Evolutionary conservation across 2,888 invertebrate genomes (phyloP).

Genomic region (Acanthoscelides obtectus): DNA sequence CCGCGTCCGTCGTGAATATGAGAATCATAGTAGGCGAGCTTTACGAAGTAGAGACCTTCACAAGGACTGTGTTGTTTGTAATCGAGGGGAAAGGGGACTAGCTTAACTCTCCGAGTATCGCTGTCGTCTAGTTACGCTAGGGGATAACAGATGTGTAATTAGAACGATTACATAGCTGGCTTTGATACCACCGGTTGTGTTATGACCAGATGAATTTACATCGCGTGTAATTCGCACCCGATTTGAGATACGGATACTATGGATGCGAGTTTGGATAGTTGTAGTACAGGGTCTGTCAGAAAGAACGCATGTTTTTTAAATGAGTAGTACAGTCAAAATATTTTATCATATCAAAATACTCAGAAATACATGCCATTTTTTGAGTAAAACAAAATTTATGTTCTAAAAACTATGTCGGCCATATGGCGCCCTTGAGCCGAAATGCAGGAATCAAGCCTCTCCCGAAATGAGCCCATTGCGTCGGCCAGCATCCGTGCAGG

Average conservation of each 20-base stretch:
- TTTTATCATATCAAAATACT: no score
- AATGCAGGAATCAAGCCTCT: no score
- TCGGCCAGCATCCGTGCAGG: no score
- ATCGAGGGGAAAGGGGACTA: neutral
- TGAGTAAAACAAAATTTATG: no score
- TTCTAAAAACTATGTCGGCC: no score
- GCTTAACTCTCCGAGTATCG: no score
- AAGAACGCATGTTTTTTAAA: no score
- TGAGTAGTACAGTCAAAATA: no score
- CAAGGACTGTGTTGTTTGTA: neutral
- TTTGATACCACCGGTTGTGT: neutral
- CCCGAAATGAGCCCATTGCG: no score
- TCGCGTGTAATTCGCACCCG: neutral
- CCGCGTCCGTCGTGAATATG: neutral
- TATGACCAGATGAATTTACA: neutral
- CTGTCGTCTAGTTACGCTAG: neutral
- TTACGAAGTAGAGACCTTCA: neutral
- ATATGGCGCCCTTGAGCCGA: no score
- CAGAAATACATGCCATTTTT: no score
- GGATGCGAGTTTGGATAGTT: neutral
- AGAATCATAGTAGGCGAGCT: neutral
- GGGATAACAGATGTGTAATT: neutral
- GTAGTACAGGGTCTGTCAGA: no score
- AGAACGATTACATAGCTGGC: neutral
- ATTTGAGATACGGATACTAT: neutral